These are phyloP conservation scores for Paratrypauchen microcephalus DNA, from an alignment of 2,797 vertebrate species.

Conservation along the genomic window DNA sequence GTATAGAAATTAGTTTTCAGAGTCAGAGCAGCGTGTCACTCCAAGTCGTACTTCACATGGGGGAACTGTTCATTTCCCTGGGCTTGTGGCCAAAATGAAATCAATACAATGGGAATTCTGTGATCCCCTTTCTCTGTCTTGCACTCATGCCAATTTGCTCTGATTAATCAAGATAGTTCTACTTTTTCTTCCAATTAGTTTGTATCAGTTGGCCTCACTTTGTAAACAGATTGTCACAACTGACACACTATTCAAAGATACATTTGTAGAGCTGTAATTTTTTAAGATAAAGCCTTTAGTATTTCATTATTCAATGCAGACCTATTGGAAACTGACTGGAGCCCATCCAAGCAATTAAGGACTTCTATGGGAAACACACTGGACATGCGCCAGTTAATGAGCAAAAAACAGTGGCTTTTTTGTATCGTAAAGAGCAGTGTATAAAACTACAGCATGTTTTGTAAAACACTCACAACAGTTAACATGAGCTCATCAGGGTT, in stretches of 20 bases:
- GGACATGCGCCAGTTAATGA: not conserved
- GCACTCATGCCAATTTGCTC: slow-evolving; percentile 50
- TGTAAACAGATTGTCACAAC: slow-evolving; percentile 13
- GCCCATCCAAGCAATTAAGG: not conserved
- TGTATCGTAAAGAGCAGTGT: not conserved
- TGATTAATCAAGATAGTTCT: slow-evolving; percentile 48
- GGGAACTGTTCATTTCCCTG: slow-evolving; percentile 44
- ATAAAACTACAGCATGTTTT: not conserved
- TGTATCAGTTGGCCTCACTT: slow-evolving; percentile 17
- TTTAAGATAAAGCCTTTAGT: not conserved
- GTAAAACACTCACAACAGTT: not conserved
- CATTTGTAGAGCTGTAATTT: not conserved
- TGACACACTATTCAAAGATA: not conserved
- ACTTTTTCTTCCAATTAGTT: slow-evolving; percentile 15
- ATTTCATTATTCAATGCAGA: not conserved
- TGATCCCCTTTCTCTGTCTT: slow-evolving; percentile 24
- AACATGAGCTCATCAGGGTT: not conserved
- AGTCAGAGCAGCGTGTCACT: slow-evolving; percentile 7
- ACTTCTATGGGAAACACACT: not conserved
- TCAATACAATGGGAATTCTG: slow-evolving; percentile 48
- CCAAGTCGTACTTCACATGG: slow-evolving; percentile 22
- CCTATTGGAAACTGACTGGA: not conserved
- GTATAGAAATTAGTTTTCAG: slow-evolving; percentile 25
- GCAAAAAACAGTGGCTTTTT: not conserved
- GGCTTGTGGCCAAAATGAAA: slow-evolving; percentile 35